Conservation (phyloP, 2,888 invertebrate species). For the Parascotia fuliginaria region DNA sequence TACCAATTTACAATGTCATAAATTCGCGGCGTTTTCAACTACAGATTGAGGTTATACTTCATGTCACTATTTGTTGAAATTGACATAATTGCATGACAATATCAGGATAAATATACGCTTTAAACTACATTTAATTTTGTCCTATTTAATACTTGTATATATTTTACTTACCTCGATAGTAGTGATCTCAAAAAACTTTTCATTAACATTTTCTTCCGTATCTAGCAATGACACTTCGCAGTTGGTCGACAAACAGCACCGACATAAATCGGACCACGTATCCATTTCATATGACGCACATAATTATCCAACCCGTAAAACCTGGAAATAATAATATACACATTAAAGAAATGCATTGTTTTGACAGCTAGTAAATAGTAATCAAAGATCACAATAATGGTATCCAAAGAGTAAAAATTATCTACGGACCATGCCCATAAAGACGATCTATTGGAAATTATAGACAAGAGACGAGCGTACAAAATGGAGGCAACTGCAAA, state of each 20-base stretch:
- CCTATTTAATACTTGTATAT: neutral
- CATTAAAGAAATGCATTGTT: constrained; percentile 65
- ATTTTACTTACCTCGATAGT: constrained; percentile 65
- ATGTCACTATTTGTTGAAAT: constrained; percentile 35
- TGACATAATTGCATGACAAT: constrained; percentile 28
- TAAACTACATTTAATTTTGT: neutral
- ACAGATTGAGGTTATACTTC: constrained; percentile 34
- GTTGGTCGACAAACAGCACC: constrained; percentile 77
- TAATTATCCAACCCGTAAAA: constrained; percentile 60
- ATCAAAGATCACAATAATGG: constrained; percentile 72
- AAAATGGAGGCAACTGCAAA: constrained; percentile 70
- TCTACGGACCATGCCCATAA: constrained; percentile 85
- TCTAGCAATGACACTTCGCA: constrained; percentile 74
- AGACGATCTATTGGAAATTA: constrained; percentile 80
- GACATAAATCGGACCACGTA: constrained; percentile 77
- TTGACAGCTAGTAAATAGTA: constrained; percentile 74
- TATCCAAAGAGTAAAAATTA: constrained; percentile 84
- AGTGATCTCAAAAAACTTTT: constrained; percentile 75
- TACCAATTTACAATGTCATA: neutral
- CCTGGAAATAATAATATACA: constrained; percentile 67
- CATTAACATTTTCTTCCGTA: constrained; percentile 61
- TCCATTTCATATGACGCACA: constrained; percentile 73
- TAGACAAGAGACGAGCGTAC: constrained; percentile 78
- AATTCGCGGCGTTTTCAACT: constrained; percentile 31
- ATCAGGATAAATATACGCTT: constrained; percentile 1